Conservation (phyloP, 2,797 vertebrate genomes). For the Notoglanidium macrostoma region DNA sequence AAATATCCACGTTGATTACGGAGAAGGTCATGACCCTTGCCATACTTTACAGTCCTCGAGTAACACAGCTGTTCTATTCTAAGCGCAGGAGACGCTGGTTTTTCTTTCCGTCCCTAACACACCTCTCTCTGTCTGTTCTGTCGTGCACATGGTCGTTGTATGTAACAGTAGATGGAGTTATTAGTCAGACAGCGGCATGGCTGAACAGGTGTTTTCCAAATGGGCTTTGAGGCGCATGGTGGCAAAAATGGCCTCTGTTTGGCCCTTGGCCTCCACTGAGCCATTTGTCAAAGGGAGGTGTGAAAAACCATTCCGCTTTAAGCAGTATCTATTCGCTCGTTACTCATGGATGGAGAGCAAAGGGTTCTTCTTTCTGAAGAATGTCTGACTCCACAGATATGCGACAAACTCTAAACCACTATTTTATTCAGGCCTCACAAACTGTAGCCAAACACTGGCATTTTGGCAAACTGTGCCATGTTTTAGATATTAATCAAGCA, state of each 20-base stretch:
- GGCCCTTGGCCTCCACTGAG: conserved; percentile 69
- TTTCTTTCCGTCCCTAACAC: conserved; percentile 64
- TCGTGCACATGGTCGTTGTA: conserved; percentile 49
- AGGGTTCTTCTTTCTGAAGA: conserved; percentile 44
- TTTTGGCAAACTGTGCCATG: neutral
- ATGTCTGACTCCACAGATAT: conserved; percentile 43
- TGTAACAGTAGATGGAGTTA: conserved; percentile 76
- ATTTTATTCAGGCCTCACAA: neutral
- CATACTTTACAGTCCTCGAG: conserved; percentile 37
- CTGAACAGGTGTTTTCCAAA: conserved; percentile 81
- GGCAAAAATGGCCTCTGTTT: conserved; percentile 58
- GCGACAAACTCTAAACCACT: neutral
- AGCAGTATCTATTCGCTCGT: conserved; percentile 69
- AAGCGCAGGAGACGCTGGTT: conserved; percentile 67
- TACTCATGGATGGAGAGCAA: conserved; percentile 67
- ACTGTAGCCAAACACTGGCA: neutral
- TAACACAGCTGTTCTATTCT: conserved; percentile 60
- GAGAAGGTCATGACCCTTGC: conserved; percentile 28
- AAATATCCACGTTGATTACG: conserved; percentile 35
- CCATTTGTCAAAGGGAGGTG: conserved; percentile 73
- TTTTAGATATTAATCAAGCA: conserved; percentile 5
- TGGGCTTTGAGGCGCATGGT: conserved; percentile 68
- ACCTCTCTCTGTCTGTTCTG: conserved; percentile 9
- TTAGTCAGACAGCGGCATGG: conserved; percentile 72
- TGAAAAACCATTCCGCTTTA: conserved; percentile 69